A percentile compares a stretch with the other conserved stretches of the same genome.
Conservation (phyloP, 2,113 vertebrate species). For the Oreotragus oreotragus region DNA sequence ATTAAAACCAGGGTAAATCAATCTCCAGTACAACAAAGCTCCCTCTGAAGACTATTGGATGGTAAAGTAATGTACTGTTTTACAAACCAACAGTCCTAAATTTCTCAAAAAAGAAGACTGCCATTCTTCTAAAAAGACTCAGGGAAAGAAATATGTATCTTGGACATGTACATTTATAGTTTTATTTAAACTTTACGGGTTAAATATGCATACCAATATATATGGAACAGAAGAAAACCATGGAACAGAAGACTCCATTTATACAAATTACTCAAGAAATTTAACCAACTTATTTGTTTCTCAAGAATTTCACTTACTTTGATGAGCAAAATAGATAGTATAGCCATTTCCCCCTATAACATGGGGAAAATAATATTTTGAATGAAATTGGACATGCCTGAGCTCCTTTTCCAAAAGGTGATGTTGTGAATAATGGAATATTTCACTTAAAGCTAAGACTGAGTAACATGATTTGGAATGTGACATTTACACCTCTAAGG, state of each 20-base stretch:
- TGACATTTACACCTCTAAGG: not conserved
- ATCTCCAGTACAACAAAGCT: not conserved
- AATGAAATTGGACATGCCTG: constrained; percentile 27
- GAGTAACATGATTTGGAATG: not conserved
- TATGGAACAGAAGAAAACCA: not conserved
- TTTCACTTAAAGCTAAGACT: constrained; percentile 1
- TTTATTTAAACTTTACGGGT: not conserved
- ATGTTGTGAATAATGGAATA: constrained; percentile 33
- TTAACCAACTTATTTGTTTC: not conserved
- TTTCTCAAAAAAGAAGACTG: not conserved
- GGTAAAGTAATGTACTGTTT: not conserved
- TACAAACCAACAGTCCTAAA: not conserved
- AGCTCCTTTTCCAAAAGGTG: not conserved
- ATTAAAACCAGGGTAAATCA: not conserved
- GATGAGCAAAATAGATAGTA: constrained; percentile 2
- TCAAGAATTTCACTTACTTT: constrained; percentile 1
- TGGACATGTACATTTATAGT: not conserved
- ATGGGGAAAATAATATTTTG: not conserved
- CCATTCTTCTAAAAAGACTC: not conserved
- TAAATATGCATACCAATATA: not conserved
- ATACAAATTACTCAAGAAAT: not conserved
- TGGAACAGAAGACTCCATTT: not conserved
- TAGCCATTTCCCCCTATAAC: not conserved
- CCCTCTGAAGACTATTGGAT: not conserved
- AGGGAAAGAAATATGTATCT: not conserved